Conservation (phyloP, 2,888 invertebrate species). For the Ditylenchus weischeri region DNA sequence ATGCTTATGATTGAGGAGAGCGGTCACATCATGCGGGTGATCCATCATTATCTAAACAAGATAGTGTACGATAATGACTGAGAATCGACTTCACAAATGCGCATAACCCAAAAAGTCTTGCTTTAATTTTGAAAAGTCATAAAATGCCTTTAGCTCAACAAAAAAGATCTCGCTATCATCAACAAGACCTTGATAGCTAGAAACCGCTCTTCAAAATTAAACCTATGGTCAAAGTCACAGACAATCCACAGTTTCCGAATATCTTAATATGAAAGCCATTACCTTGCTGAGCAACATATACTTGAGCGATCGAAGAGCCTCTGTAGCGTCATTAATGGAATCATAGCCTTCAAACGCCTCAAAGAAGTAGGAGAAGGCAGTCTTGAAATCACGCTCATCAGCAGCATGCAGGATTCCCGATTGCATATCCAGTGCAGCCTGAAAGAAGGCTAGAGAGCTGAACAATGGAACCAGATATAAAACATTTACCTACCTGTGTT, state of each 20-base stretch:
- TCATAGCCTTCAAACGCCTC: conserved; percentile 95
- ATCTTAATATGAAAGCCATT: not conserved
- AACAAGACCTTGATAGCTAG: not conserved
- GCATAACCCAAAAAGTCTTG: too few relatives aligned
- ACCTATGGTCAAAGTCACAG: too few relatives aligned
- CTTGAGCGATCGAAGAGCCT: conserved; percentile 90
- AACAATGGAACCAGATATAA: too few relatives aligned
- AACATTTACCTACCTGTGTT: conserved; percentile 18
- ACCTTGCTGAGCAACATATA: conserved; percentile 99
- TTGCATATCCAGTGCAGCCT: conserved; percentile 92
- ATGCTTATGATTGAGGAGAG: conserved; percentile 83
- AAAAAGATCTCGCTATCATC: too few relatives aligned
- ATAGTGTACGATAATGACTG: too few relatives aligned
- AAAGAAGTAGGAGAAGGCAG: conserved; percentile 98
- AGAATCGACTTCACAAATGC: not conserved
- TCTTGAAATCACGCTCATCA: conserved; percentile 99
- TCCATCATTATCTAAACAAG: conserved; percentile 54
- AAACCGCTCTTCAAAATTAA: conserved; percentile 6
- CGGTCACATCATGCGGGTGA: conserved; percentile 46
- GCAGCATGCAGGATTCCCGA: conserved; percentile 97
- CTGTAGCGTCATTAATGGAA: conserved; percentile 79
- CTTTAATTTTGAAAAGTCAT: too few relatives aligned
- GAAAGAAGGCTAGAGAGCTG: conserved; percentile 60
- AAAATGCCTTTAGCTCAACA: not conserved
- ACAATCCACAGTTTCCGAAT: not conserved